Base-by-base conservation (phyloP, 2,888 invertebrate genomes). In the Cistogaster globosa region DNA sequence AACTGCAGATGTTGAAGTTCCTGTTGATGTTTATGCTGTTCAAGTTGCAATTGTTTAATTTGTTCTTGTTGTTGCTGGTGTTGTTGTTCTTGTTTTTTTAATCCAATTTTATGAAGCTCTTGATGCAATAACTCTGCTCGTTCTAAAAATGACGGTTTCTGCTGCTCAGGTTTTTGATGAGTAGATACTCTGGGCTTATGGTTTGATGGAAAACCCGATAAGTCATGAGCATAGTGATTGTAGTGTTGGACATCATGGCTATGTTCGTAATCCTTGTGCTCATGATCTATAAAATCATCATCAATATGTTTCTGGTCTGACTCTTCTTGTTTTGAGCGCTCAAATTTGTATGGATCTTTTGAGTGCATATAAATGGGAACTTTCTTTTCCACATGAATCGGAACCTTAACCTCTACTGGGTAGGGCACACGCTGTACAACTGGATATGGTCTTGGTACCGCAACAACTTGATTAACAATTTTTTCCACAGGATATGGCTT, bases 401-500 rank as follows among this genome's bases (percentile, higher is more conserved):
- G 72, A 1, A 90, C 90, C 42, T 88, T 88, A 2, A 88, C 87
- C 63, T 88, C 91, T 0, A 91, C 89, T 0, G 92, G 92, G 87
- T 92, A 89, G 16, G 93, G 94, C n/a, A 94, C 93, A 89, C 92
- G 93, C 22, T 92, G 93, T 2, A 90, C 85, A 92, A 94, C 94
- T 0, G 94, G 94, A 87, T 90, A 90, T 58, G 90, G 93, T 87
- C 94, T 94, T 26, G 94, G 94, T 83, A 94, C 94, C 62, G 94
- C 94, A 36, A 94, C 93, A 16, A 91, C 86, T 88, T 91, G 90
- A 71, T 91, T 91, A 58, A 90, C 89, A 86, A 94, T 93, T 76
- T 94, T 94, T 89, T 94, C 92, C 6, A 94, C 94, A 0, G 94
- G 94, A 87, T 90, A 90, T 9, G 90, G 93, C 86, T 94, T 94